These are phyloP conservation scores for Odontophorus gujanensis DNA, from an alignment of 2,113 vertebrate genomes.

Conservation along the genomic window DNA sequence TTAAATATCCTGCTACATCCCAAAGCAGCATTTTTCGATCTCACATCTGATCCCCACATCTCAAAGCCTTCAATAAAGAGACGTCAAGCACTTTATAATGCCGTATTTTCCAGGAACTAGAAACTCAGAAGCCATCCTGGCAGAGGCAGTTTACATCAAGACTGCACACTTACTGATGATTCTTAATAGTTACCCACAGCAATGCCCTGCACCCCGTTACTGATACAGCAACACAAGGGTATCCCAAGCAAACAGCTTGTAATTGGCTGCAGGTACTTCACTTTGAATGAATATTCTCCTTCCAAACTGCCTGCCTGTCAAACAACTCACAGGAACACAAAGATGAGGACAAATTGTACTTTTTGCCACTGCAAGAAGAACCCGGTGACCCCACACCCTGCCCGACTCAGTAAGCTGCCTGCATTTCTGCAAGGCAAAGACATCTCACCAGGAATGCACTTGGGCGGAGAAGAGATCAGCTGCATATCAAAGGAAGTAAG, in stretches of 20 bases:
- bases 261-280: not conserved
- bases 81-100: not conserved
- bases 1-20: not conserved
- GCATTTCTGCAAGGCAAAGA: not conserved
- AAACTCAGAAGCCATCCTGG: not conserved
- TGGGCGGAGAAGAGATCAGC: not conserved
- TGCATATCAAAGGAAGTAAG: not conserved
- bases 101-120: not conserved
- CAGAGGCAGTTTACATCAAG: not conserved
- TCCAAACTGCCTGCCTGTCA: not conserved
- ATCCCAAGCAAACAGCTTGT: not conserved
- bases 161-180: not conserved
- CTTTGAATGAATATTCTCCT: not conserved
- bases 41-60: not conserved
- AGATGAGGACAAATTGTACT: not conserved
- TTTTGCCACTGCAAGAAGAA: not conserved
- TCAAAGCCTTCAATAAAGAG: not conserved
- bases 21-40: not conserved
- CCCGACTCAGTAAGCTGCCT: not conserved
- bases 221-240: not conserved
- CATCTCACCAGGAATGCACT: not conserved
- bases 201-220: accelerated
- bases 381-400: not conserved
- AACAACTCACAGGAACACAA: not conserved
- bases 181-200: not conserved